Evolutionary conservation across 2,113 vertebrate species (phyloP).

Genomic region (Gyps fulvus): DNA sequence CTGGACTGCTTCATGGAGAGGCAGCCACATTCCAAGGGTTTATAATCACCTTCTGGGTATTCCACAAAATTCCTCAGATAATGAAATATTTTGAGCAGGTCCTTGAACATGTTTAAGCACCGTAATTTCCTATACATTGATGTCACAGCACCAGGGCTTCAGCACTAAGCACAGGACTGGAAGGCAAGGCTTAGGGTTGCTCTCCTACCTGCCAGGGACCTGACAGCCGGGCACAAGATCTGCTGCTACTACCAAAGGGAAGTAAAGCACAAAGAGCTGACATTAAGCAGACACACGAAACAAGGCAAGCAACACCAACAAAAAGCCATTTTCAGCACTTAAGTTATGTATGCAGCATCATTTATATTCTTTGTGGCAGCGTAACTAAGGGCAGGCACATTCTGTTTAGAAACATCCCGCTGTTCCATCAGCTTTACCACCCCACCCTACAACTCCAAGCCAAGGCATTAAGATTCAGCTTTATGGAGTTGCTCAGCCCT

Average conservation of each 20-base stretch:
- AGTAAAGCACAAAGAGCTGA: not conserved
- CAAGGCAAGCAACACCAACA: not conserved
- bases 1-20: not conserved
- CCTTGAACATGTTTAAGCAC: not conserved
- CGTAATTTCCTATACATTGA: not conserved
- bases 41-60: conserved; percentile 15
- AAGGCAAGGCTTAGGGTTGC: not conserved
- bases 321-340: conserved; percentile 14
- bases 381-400: conserved; percentile 46
- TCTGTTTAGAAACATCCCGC: conserved; percentile 32
- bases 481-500: not conserved
- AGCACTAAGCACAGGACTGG: not conserved
- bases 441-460: conserved; percentile 6
- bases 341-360: not conserved
- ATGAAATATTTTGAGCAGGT: conserved; percentile 29
- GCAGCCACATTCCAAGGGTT: not conserved
- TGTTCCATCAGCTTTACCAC: not conserved
- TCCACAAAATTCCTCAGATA: conserved; percentile 49
- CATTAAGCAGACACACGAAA: not conserved
- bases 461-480: conserved; percentile 26
- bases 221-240: not conserved
- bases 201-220: not conserved
- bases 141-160: not conserved
- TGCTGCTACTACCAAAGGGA: not conserved
- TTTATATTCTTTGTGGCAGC: not conserved